Evolutionary conservation across 2,113 vertebrate genomes (phyloP).

Genomic region (Larimichthys polyactis): DNA sequence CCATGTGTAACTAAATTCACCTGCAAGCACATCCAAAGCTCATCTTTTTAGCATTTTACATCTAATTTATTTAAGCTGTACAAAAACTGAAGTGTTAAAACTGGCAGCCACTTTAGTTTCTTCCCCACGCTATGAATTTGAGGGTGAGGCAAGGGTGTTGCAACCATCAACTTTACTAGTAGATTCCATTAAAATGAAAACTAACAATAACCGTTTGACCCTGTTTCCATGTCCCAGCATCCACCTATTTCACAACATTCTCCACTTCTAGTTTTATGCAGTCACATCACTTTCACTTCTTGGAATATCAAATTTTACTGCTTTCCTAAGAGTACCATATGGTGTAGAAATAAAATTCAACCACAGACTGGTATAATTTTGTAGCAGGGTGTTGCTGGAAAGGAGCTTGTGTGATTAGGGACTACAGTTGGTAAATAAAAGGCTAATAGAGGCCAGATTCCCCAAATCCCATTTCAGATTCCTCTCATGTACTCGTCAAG

Average conservation of each 20-base stretch:
- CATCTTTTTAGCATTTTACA: neutral
- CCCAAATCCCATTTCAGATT: constrained; percentile 32
- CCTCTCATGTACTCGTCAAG: neutral
- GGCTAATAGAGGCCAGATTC: constrained; percentile 30
- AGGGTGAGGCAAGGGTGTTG: too few relatives aligned
- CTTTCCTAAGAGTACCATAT: neutral
- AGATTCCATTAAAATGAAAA: too few relatives aligned
- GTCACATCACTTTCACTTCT: constrained; percentile 46
- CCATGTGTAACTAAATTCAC: neutral
- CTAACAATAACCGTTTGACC: neutral
- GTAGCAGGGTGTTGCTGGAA: neutral
- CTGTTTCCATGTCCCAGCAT: neutral
- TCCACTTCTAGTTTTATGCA: neutral
- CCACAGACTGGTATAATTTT: neutral
- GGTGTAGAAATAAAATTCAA: neutral
- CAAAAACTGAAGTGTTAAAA: neutral
- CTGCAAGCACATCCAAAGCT: neutral
- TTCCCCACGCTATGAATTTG: too few relatives aligned
- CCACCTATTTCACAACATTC: neutral
- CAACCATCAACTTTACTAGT: too few relatives aligned
- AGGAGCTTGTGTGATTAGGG: neutral
- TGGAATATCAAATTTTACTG: neutral
- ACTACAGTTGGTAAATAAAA: constrained; percentile 39
- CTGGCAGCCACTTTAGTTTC: too few relatives aligned
- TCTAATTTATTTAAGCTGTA: neutral